These are phyloP conservation scores for Oreotrochilus melanogaster DNA, from an alignment of 2,113 vertebrate genomes.

Conservation along the genomic window DNA sequence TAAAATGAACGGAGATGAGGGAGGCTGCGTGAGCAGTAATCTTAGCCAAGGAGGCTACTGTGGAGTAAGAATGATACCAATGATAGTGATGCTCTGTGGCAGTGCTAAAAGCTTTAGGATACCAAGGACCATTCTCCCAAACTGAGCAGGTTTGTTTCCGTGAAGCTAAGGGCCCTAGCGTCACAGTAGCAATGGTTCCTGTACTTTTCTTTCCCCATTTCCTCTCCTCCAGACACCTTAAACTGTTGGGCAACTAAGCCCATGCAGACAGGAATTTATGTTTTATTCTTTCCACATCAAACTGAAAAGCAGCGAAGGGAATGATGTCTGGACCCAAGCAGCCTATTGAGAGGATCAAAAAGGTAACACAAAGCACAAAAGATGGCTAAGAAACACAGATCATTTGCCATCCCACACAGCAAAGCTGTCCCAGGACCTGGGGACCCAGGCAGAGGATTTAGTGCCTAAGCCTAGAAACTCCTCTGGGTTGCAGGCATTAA, in stretches of 20 bases:
- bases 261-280: slow-evolving; percentile 1
- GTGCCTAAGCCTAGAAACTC: slow-evolving; percentile 36
- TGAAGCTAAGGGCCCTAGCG: background rate
- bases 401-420: slow-evolving; percentile 12
- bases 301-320: background rate
- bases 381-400: slow-evolving; percentile 25
- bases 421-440: background rate
- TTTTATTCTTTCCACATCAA: background rate
- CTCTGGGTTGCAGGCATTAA: slow-evolving; percentile 33
- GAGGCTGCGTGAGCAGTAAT: fast-evolving
- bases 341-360: slow-evolving; percentile 49
- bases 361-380: slow-evolving; percentile 55
- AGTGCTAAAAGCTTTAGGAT: background rate
- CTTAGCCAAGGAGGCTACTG: background rate
- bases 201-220: background rate
- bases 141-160: background rate
- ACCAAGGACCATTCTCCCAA: background rate
- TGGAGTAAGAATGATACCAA: background rate
- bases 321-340: background rate
- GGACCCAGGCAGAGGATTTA: slow-evolving; percentile 43
- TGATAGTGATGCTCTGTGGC: fast-evolving
- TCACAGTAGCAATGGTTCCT: background rate
- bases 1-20: background rate
- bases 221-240: background rate
- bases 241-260: background rate